Conservation (phyloP, 2,888 invertebrate genomes). For the Callosobruchus maculatus region DNA sequence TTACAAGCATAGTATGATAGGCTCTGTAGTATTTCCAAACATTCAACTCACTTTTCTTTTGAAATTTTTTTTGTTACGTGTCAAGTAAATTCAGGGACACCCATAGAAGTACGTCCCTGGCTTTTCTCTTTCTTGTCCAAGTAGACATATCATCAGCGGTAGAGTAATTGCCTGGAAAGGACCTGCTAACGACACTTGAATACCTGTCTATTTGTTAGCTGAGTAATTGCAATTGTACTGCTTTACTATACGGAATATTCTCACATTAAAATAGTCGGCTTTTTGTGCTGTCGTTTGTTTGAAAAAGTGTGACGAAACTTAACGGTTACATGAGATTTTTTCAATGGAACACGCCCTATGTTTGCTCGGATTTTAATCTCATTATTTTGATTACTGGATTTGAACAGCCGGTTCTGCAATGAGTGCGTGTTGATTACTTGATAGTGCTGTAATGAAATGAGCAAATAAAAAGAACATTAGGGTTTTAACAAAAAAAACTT, state of each 20-base stretch:
- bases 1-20: no score
- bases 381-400: background rate
- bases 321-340: background rate
- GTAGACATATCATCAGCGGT: constrained; percentile 20
- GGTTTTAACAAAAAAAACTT: background rate
- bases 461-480: background rate
- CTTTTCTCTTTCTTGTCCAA: constrained; percentile 9
- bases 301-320: background rate
- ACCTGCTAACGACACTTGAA: constrained; percentile 24
- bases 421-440: background rate
- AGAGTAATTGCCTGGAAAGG: constrained; percentile 23
- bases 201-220: constrained; percentile 12
- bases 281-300: constrained; percentile 8
- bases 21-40: no score
- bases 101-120: background rate
- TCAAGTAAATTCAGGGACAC: no score
- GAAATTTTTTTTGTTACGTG: no score
- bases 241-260: constrained; percentile 14
- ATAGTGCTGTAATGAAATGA: background rate
- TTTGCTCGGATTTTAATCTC: background rate
- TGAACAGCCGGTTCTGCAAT: background rate
- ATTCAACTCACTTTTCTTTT: no score
- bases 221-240: constrained; percentile 10
- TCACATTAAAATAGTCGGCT: constrained; percentile 12
- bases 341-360: background rate